Conservation (phyloP, 2,888 invertebrate genomes). For the Thyatira batis region DNA sequence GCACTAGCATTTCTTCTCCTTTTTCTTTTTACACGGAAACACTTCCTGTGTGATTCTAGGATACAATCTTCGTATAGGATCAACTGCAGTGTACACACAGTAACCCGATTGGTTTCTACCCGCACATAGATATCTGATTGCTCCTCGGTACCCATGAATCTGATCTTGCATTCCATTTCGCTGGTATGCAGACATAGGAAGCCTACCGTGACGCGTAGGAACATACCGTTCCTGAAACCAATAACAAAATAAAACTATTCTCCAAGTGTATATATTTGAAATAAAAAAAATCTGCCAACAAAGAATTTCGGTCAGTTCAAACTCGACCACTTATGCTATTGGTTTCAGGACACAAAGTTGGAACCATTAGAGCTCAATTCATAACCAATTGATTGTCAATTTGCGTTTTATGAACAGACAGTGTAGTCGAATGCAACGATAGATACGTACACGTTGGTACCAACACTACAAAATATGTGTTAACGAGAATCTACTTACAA, state of each 20-base stretch:
- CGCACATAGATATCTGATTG: slow-evolving; percentile 61
- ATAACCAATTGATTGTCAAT: not conserved
- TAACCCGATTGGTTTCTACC: slow-evolving; percentile 27
- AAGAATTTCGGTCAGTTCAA: not conserved
- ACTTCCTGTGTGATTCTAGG: slow-evolving; percentile 64
- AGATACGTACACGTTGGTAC: too few relatives aligned
- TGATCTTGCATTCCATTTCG: slow-evolving; percentile 75
- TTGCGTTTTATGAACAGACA: not conserved
- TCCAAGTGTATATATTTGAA: too few relatives aligned
- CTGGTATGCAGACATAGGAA: slow-evolving; percentile 63
- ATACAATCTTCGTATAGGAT: slow-evolving; percentile 54
- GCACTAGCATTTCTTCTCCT: slow-evolving; percentile 41
- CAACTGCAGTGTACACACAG: slow-evolving; percentile 55
- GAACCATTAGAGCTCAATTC: not conserved
- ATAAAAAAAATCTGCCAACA: too few relatives aligned
- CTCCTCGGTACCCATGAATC: slow-evolving; percentile 70
- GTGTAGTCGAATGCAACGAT: too few relatives aligned
- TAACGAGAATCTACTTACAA: slow-evolving; percentile 55
- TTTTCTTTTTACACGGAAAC: slow-evolving; percentile 51
- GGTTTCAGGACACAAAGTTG: not conserved
- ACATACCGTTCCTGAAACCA: slow-evolving; percentile 79
- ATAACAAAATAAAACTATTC: slow-evolving; percentile 48
- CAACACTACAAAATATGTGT: too few relatives aligned
- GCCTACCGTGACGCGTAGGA: slow-evolving; percentile 68
- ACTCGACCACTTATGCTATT: not conserved